Evolutionary conservation across 2,113 vertebrate genomes (phyloP).

Genomic region (Eupsittula cactorum): DNA sequence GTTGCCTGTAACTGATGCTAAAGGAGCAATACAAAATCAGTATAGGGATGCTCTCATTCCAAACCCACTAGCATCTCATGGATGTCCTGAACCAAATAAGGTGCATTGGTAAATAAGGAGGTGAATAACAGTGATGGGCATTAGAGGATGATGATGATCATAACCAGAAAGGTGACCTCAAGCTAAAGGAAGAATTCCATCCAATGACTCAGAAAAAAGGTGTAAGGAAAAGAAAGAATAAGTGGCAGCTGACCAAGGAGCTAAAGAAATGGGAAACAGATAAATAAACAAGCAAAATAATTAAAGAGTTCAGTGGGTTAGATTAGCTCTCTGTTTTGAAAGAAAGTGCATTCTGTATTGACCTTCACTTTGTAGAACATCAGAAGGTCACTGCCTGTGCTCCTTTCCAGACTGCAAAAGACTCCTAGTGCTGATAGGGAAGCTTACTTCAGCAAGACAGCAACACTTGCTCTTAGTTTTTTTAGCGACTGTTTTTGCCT

Average conservation of each 20-base stretch:
- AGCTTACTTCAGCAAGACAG: not conserved
- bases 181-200: not conserved
- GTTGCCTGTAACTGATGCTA: not conserved
- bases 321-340: not conserved
- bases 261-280: not conserved
- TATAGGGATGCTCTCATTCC: not conserved
- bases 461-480: not conserved
- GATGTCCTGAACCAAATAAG: not conserved
- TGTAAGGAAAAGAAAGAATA: not conserved
- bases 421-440: not conserved
- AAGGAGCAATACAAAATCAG: not conserved
- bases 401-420: not conserved
- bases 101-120: not conserved
- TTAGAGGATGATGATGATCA: not conserved
- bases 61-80: not conserved
- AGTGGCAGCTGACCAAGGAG: not conserved
- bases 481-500: not conserved
- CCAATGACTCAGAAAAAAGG: not conserved
- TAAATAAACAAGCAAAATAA: not conserved
- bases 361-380: not conserved
- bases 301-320: not conserved
- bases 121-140: not conserved
- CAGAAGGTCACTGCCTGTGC: not conserved
- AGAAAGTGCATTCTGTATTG: not conserved
- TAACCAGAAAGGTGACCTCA: not conserved